Conservation (phyloP, 2,888 invertebrate species). For the Platycheirus albimanus region DNA sequence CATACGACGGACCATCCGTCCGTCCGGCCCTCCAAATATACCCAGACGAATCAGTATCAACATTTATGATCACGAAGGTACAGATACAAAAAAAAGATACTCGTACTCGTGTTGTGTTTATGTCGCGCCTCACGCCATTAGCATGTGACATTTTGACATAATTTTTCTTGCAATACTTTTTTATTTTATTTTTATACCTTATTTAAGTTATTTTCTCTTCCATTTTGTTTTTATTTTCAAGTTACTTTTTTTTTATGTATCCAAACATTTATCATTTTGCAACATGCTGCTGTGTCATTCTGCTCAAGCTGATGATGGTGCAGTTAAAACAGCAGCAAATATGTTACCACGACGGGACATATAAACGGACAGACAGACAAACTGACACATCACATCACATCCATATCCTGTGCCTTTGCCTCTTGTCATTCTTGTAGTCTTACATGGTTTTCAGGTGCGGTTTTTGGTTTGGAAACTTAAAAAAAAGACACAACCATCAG, state of each 20-base stretch:
- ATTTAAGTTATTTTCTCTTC: slow-evolving; percentile 21
- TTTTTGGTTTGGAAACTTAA: slow-evolving; percentile 26
- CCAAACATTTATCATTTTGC: slow-evolving; percentile 31
- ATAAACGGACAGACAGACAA: slow-evolving; percentile 2
- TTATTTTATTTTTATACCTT: slow-evolving; percentile 2
- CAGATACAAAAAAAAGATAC: slow-evolving; percentile 36
- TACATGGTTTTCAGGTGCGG: slow-evolving; percentile 60
- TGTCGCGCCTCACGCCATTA: slow-evolving; percentile 63
- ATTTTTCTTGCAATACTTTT: slow-evolving; percentile 37
- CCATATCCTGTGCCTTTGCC: slow-evolving; percentile 48
- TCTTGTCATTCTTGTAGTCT: slow-evolving; percentile 33
- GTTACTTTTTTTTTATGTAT: slow-evolving; percentile 7
- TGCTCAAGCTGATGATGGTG: slow-evolving; percentile 24
- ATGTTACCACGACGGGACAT: slow-evolving; percentile 30
- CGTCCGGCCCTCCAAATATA: slow-evolving; percentile 25
- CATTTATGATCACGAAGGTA: slow-evolving; percentile 58
- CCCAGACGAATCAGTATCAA: slow-evolving; percentile 47
- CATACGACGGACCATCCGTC: too few species aligned
- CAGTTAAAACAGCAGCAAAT: slow-evolving; percentile 27
- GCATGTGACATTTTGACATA: slow-evolving; percentile 71
- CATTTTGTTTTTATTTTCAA: slow-evolving; percentile 15
- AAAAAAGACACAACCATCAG: neutral
- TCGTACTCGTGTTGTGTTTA: slow-evolving; percentile 43
- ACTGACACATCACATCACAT: slow-evolving; percentile 21
- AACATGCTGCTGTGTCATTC: slow-evolving; percentile 55